Evolutionary conservation across 2,888 invertebrate species (phyloP).

Genomic region (Eurytoma californica): DNA sequence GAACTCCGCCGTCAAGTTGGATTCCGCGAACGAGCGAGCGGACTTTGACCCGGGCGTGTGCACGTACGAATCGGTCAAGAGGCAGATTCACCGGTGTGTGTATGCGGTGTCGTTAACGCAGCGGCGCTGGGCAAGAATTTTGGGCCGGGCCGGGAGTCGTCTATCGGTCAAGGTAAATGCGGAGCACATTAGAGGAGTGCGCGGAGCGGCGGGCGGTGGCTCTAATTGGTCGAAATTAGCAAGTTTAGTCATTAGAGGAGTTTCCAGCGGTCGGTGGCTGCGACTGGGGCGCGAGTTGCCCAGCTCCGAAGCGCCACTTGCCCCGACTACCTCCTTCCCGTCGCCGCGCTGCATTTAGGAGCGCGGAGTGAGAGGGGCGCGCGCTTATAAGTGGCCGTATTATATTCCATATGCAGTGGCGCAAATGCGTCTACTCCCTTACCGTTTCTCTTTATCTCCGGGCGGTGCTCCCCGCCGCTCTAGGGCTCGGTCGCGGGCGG

Average conservation of each 20-base stretch:
- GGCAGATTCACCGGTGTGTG: no score
- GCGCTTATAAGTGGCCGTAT: no score
- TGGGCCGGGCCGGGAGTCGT: conserved; percentile 58
- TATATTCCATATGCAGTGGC: no score
- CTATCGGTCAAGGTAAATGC: conserved; percentile 73
- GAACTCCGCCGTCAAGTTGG: not conserved
- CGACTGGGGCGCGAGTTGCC: conserved; percentile 54
- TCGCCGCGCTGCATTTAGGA: no score
- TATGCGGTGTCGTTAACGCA: conserved; percentile 26
- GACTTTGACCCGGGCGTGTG: not conserved
- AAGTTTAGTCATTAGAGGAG: conserved; percentile 75
- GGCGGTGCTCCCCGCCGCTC: no score
- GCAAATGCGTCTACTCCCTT: no score
- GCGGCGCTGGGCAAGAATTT: conserved; percentile 60
- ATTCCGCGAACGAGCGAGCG: not conserved
- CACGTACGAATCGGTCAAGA: not conserved
- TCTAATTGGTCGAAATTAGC: conserved; percentile 75
- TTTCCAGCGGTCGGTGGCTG: conserved; percentile 63
- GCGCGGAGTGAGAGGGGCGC: no score
- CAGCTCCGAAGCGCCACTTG: conserved; percentile 15
- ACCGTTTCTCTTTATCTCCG: no score
- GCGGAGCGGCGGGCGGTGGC: conserved; percentile 57
- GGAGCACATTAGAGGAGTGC: conserved; percentile 67
- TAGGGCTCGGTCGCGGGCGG: no score
- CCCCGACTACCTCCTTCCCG: conserved; percentile 3